These are phyloP conservation scores for Epizoanthus scotinus DNA, from an alignment of 92 coral and sea anemone species.

Conservation along the genomic window DNA sequence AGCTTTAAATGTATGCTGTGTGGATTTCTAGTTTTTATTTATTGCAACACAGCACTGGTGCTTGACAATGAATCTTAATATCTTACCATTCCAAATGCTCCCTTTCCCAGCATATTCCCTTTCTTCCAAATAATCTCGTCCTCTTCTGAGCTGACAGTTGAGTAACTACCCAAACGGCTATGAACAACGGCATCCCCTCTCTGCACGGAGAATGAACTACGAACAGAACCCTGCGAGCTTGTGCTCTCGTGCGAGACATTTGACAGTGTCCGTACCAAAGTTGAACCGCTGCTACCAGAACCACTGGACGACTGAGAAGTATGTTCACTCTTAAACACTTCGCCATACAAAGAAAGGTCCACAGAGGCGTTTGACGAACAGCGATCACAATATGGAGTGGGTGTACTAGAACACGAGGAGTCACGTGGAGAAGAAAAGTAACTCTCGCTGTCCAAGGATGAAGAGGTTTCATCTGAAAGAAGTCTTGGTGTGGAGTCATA, in stretches of 20 bases:
- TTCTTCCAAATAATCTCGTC: conserved; percentile 96
- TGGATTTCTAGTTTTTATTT: background rate
- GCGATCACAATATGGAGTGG: conserved; percentile 44
- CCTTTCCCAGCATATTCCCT: conserved; percentile 91
- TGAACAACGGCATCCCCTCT: conserved; percentile 47
- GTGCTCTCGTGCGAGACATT: conserved; percentile 33
- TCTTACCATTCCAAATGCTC: conserved; percentile 96
- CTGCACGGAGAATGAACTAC: conserved; percentile 47
- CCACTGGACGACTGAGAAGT: conserved; percentile 41
- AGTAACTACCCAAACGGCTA: conserved; percentile 76
- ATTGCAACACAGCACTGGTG: too few species aligned
- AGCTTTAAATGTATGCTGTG: too few species aligned
- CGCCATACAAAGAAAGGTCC: conserved; percentile 58
- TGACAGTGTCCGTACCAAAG: conserved; percentile 53
- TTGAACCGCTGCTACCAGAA: conserved; percentile 58
- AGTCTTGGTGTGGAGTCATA: conserved; percentile 69
- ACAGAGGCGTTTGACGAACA: conserved; percentile 57
- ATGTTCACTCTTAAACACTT: conserved; percentile 42
- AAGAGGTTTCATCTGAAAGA: conserved; percentile 56
- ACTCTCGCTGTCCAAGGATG: conserved; percentile 66
- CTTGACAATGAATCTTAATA: background rate
- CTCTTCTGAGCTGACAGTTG: conserved; percentile 71
- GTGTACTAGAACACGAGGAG: conserved; percentile 48
- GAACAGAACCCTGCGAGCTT: conserved; percentile 55
- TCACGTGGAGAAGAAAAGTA: conserved; percentile 68